Evolutionary conservation across 2,113 vertebrate genomes (phyloP).

Genomic region (Saguinus midas): DNA sequence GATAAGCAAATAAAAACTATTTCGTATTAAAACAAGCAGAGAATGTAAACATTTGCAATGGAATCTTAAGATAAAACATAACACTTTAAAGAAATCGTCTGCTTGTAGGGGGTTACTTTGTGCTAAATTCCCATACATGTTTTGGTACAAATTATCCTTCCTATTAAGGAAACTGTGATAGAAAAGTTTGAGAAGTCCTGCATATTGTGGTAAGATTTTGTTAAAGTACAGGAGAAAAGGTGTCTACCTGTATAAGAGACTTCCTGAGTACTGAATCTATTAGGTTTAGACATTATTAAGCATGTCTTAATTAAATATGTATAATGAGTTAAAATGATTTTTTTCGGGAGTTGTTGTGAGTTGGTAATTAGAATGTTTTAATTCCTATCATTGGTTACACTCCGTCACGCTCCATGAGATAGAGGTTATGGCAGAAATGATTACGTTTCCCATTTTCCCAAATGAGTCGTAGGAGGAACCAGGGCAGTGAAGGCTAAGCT

Average conservation of each 20-base stretch:
- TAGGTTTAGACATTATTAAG: background rate
- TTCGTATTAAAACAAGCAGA: background rate
- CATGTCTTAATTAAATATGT: background rate
- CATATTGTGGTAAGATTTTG: background rate
- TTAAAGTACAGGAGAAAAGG: background rate
- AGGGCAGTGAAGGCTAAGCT: background rate
- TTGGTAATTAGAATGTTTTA: background rate
- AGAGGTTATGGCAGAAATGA: background rate
- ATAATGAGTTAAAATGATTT: background rate
- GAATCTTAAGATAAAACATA: background rate
- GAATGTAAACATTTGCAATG: background rate
- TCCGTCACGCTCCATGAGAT: background rate
- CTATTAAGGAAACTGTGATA: background rate
- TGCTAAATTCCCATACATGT: background rate
- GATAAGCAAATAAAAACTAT: constrained; percentile 10
- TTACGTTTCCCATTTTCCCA: background rate
- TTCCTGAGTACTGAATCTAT: background rate
- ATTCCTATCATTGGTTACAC: background rate
- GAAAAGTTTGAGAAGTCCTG: background rate
- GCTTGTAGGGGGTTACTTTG: background rate
- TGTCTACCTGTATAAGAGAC: background rate
- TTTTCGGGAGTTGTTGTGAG: background rate
- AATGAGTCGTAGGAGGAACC: background rate
- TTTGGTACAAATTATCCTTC: background rate
- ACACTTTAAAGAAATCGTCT: background rate